phyloP scores from a whole-genome alignment of 2,797 vertebrate species.

The Pseudomugil tenellus region DNA sequence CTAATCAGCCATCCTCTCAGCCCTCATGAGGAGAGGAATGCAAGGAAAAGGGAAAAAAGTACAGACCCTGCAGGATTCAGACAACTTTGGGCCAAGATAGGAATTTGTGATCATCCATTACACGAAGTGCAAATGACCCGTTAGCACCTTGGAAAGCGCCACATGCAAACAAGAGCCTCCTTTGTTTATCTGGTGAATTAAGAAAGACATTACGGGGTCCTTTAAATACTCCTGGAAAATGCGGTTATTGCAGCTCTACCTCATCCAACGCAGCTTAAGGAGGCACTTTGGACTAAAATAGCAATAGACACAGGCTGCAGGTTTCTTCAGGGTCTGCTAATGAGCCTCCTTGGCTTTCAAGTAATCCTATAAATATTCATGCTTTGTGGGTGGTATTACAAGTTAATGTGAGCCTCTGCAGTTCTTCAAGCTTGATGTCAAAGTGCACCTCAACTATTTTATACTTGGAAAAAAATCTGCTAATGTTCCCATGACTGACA shows the following conservation, averaged over 20 bases:
- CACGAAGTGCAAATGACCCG: background rate
- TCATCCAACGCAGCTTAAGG: slow-evolving; percentile 18
- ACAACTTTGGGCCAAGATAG: slow-evolving; percentile 29
- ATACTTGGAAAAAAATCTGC: background rate
- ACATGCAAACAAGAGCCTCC: background rate
- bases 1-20: slow-evolving; percentile 42
- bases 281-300: slow-evolving; percentile 13
- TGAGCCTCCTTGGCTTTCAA: slow-evolving; percentile 33
- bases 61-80: slow-evolving; percentile 1
- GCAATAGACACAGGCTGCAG: slow-evolving; percentile 1
- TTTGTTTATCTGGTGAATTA: slow-evolving; percentile 26
- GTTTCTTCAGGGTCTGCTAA: slow-evolving; percentile 27
- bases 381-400: slow-evolving; percentile 16
- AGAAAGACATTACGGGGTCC: slow-evolving; percentile 4
- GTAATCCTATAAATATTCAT: slow-evolving; percentile 49
- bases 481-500: background rate
- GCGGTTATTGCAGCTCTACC: slow-evolving; percentile 16
- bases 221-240: slow-evolving; percentile 35
- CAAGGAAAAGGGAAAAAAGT: slow-evolving; percentile 13
- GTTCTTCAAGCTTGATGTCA: background rate
- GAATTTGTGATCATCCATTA: background rate
- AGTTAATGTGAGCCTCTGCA: background rate
- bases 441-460: background rate
- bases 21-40: slow-evolving; percentile 36
- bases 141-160: slow-evolving; percentile 1